Percentiles rank a stretch among this genome's conserved stretches.
These are phyloP conservation scores for Nipponia nippon DNA, from an alignment of 2,113 vertebrate species.

Conservation along the genomic window DNA sequence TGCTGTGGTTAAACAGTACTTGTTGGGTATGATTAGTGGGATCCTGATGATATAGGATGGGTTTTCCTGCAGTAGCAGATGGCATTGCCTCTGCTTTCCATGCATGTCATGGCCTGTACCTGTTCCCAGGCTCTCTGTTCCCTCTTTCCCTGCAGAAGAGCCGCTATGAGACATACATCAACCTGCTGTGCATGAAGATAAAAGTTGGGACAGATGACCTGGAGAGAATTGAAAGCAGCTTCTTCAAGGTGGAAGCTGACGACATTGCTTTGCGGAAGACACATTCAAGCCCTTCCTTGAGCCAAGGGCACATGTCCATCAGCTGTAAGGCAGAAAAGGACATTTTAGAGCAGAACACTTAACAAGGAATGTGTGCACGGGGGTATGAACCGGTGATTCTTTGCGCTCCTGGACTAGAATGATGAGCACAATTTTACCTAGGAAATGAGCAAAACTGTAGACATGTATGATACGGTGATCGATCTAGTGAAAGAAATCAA, in stretches of 20 bases:
- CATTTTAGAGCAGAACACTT: constrained; percentile 76
- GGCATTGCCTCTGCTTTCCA: neutral
- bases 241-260: constrained; percentile 79
- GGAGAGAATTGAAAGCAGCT: constrained; percentile 89
- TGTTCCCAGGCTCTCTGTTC: constrained; percentile 16
- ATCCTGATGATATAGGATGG: neutral
- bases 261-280: constrained; percentile 89
- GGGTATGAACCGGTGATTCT: neutral
- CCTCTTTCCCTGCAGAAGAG: constrained; percentile 81
- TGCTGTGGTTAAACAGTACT: neutral
- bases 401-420: constrained; percentile 40
- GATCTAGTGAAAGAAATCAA: constrained; percentile 36
- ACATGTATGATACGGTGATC: neutral
- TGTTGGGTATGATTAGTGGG: neutral
- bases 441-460: constrained; percentile 1
- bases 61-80: neutral
- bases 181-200: constrained; percentile 88
- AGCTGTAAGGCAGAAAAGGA: constrained; percentile 74
- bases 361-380: constrained; percentile 40
- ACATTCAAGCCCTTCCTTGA: constrained; percentile 92
- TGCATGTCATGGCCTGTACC: neutral
- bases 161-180: constrained; percentile 93
- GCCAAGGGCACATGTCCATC: constrained; percentile 80
- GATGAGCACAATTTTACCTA: constrained; percentile 72
- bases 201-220: constrained; percentile 88